Base-by-base conservation (phyloP, 23 tunicate genomes). In the Ciona savignyi region DNA sequence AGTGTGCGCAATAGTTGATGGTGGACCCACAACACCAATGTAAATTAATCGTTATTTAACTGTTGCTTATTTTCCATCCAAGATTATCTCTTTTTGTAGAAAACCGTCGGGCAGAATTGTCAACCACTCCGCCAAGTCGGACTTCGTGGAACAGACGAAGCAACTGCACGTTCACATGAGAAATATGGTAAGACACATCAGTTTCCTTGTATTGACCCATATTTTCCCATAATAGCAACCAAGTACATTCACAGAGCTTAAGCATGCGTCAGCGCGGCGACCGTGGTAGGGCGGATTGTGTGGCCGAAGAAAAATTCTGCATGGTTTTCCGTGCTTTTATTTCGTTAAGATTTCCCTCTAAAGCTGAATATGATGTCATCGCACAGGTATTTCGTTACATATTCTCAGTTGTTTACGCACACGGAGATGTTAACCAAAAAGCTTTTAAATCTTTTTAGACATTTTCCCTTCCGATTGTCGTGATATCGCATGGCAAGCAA, bases 401-500 rank as follows among this genome's bases (percentile, higher is more conserved):
- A n/a, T n/a, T n/a, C n/a, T n/a, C n/a, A n/a, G n/a, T n/a, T n/a
- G n/a, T n/a, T n/a, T n/a, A n/a, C n/a, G n/a, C n/a, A n/a, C n/a
- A n/a, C n/a, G n/a, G n/a, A n/a, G n/a, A n/a, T n/a, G n/a, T n/a
- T n/a, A n/a, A n/a, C n/a, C n/a, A n/a, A n/a, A n/a, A n/a, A n/a
- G n/a, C n/a, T n/a, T n/a, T n/a, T n/a, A n/a, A n/a, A n/a, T 42
- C 3, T 35, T 34, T 74, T 29, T 60, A 87, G 95, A 87, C 95
- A 1, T 70, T n/a, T 77, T 94, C 99, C 21, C 79, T 94, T 23
- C 99, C 99, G 15, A 74, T 94, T 32, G 86, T 87, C 6, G 95
- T 87, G 30, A 82, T 80, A 22, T 75, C 95, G 25, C 95, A 94
- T 56, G 99, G 99, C 24, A 94, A 94, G 68, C 99, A 94, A 60